Base-by-base conservation (phyloP, 1,140 invertebrate species). In the Lepidurus packardi region DNA sequence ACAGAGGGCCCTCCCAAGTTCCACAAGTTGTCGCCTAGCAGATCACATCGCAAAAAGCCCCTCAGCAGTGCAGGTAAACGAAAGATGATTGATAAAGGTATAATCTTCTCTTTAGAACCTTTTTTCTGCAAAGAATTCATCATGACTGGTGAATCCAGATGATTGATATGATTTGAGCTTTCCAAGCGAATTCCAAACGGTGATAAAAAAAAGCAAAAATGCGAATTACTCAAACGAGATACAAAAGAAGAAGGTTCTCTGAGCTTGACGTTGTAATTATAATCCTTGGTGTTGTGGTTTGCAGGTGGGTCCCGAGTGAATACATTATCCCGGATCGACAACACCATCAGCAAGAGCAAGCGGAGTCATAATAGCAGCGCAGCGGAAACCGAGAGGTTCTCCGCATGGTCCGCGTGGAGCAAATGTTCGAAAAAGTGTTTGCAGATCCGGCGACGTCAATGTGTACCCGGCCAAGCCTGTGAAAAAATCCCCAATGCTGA, bases 361-460 rank as follows among this genome's bases (percentile, higher is more conserved):
- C 16, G 16, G 65, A 73, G 65, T 75, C n/a, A 24, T 75, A 75
- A 43, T 16, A 44, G 41, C n/a, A 43, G 41, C 74, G 16, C 43
- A 24, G 74, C n/a, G 16, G 9, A 75, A 21, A 7, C 41, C 25
- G 74, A 42, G 13, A 13, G 43, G 41, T 75, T 43, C n/a, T 44
- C 43, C 7, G 41, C 74, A 7, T 75, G 74, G 41, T 75, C 43
- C n/a, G 8, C 41, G 10, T 44, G 75, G 43, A 34, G 43, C 75
- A 77, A 47, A n/a, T 77, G 75, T 42, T 77, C 75, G 24, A 77
- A 77, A 42, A 47, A 77, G 41, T 77, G 75, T 47, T 47, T 43
- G 34, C 75, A 77, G 42, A 45, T 47, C 16, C 34, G 75, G 25
- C 75, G 47, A 43, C 75, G 75, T 16, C 42, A 43, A 24, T 77